Evolutionary conservation across 23 tunicate genomes (phyloP).

Genomic region (Pegea sp.): DNA sequence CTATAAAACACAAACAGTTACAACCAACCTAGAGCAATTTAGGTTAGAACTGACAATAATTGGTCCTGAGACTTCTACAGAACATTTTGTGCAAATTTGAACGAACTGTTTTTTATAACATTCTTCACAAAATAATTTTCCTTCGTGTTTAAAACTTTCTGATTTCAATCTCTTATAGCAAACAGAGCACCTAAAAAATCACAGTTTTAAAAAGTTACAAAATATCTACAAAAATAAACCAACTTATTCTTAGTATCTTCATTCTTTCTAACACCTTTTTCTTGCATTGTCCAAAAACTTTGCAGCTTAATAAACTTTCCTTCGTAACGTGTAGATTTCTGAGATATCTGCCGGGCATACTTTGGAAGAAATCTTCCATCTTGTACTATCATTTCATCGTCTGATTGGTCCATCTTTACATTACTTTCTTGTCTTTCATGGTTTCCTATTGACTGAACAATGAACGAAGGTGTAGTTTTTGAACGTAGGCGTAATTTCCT

Average conservation of each 20-base stretch:
- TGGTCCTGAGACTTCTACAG: neutral
- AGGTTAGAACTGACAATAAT: neutral
- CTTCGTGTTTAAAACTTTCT: neutral
- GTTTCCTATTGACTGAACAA: neutral
- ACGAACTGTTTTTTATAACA: neutral
- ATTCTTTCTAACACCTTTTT: neutral
- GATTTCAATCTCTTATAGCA: neutral
- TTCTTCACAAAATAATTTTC: neutral
- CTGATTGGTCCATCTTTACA: too few species aligned
- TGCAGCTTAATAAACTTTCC: neutral
- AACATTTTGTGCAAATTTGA: neutral
- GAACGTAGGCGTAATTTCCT: neutral
- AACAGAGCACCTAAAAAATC: neutral
- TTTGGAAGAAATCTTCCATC: too few species aligned
- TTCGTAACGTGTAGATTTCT: too few species aligned
- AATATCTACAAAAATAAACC: neutral
- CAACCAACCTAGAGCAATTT: neutral
- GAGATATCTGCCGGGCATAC: neutral
- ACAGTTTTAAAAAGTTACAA: neutral
- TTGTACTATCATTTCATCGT: too few species aligned
- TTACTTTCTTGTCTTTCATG: neutral
- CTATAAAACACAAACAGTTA: slow-evolving; percentile 5
- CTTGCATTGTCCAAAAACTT: neutral
- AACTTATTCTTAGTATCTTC: neutral
- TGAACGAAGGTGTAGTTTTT: neutral